These are phyloP conservation scores for Nasonia longicornis DNA, from an alignment of 1,140 invertebrate genomes.

Conservation along the genomic window DNA sequence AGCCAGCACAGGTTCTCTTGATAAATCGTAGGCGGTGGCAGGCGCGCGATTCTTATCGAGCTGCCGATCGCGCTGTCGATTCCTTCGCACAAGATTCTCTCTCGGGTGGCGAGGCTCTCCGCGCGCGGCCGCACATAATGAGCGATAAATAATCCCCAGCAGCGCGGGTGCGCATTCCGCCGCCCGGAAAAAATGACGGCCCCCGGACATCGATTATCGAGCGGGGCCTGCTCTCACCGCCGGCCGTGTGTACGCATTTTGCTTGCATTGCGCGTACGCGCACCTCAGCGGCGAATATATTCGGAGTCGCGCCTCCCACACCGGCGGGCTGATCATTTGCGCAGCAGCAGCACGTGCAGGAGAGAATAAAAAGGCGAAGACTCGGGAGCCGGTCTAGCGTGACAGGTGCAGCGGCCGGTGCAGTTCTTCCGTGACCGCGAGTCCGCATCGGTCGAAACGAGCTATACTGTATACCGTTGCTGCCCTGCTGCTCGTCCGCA, in stretches of 20 bases:
- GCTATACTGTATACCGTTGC: not conserved
- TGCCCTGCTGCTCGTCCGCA: not conserved
- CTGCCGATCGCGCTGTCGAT: slow-evolving; percentile 62
- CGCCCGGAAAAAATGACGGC: not conserved
- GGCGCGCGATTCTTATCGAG: slow-evolving; percentile 60
- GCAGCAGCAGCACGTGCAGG: not conserved
- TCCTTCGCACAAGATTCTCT: slow-evolving; percentile 45
- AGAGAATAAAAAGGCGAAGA: not conserved
- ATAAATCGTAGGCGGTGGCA: slow-evolving; percentile 62
- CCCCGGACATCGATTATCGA: slow-evolving; percentile 33
- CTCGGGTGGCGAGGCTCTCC: not conserved
- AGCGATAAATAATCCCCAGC: slow-evolving; percentile 60
- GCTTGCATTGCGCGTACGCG: not conserved
- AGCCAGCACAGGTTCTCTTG: slow-evolving; percentile 41
- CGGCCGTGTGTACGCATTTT: not conserved
- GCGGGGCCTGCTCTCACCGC: no score
- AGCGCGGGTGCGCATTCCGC: slow-evolving; percentile 46
- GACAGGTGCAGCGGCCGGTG: not conserved
- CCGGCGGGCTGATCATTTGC: not conserved
- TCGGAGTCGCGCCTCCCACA: not conserved
- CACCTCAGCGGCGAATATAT: not conserved
- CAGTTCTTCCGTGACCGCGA: not conserved
- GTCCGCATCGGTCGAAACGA: slow-evolving; percentile 1
- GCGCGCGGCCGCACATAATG: slow-evolving; percentile 57
- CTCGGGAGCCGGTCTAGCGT: not conserved